Evolutionary conservation across 2,888 invertebrate species (phyloP), one percentile per base, ranked within the genome.

Genomic region (Athalia cordata): DNA sequence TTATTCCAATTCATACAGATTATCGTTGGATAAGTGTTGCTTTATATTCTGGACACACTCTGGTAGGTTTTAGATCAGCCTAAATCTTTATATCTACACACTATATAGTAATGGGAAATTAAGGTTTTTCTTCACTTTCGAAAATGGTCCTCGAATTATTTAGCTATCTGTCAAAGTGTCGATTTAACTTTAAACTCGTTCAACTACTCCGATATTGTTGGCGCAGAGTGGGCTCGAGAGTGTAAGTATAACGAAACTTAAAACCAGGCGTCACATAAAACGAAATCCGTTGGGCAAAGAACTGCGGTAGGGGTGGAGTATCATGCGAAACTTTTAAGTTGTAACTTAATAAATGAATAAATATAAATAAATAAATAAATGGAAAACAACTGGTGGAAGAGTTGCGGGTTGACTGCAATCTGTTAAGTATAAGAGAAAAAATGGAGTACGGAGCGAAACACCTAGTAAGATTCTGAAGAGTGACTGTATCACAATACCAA

Each of bases 231-330:
- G 62, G 4, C n/a, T 7, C 49, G n/a, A 49, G 29, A 29, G 64
- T 65, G 45, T 15, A n/a, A 3, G 64, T 64, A 45, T 64, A 49
- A 13, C 29, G 66, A 66, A 66, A 66, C 66, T 66, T 66, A 47
- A 66, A 66, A 47, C 66, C 49, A 47, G 66, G 29, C 29, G 29
- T 29, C 29, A 29, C 29, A 66, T 66, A 66, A 66, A 66, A 66
- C 49, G 66, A 49, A 66, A 66, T 49, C 66, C 66, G 49, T 66
- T 66, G 66, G 66, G 66, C 49, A 49, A 66, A 11, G 3, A 29
- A 29, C 29, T 29, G 29, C 29, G 29, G 29, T 29, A 2, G 29
- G 29, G 2, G 29, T 29, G 29, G 29, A 29, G 29, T 29, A 29
- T 29, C 2, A 29, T 29, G 2, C 29, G 29, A 29, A 29, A 29